Base-by-base conservation (phyloP, 2,113 vertebrate genomes). In the Poeciliopsis prolifica region DNA sequence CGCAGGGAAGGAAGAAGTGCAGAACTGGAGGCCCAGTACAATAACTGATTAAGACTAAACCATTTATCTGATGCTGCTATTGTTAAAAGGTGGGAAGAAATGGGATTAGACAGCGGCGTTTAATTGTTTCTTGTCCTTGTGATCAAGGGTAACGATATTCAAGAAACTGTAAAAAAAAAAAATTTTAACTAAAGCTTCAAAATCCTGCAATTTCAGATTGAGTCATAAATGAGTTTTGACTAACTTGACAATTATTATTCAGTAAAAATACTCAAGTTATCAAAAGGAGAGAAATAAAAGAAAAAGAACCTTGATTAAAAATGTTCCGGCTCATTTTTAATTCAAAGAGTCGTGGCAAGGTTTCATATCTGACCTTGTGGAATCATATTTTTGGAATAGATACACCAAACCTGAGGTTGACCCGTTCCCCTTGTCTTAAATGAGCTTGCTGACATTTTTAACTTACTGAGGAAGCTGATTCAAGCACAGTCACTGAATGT, bases 21-120 rank as follows among this genome's bases (percentile, higher is more conserved):
- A 68, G 68, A 74, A 76, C 72, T 82, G 83, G 86, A 79, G 81
- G 63, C 81, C 82, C 78, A 73, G 88, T 86, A 88, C 63, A 87
- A 89, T 87, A 87, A 90, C 85, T 82, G 87, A 88, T 82, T 71
- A 54, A 72, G 77, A 37, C 15, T 40, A 81, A 82, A 44, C 65
- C 5, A 28, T 44, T 15, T 40, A 68, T 84, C 22, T 17, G 74
- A 80, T 85, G 75, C 73, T 63, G 24, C 72, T 68, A 65, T 62
- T 71, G 62, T 72, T 75, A 9, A 63, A 29, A 70, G 51, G 48
- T 51, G 40, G 26, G 40, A 48, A 29, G 24, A 69, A 48, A 67
- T 75, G n/a, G 13, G 30, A 1, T 79, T 37, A 30, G 60, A 29
- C 63, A 51, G 75, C 75, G 64, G 33, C 48, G 48, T 79, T 81